Evolutionary conservation across 2,888 invertebrate species (phyloP).

Genomic region (Amphipoea oculea): DNA sequence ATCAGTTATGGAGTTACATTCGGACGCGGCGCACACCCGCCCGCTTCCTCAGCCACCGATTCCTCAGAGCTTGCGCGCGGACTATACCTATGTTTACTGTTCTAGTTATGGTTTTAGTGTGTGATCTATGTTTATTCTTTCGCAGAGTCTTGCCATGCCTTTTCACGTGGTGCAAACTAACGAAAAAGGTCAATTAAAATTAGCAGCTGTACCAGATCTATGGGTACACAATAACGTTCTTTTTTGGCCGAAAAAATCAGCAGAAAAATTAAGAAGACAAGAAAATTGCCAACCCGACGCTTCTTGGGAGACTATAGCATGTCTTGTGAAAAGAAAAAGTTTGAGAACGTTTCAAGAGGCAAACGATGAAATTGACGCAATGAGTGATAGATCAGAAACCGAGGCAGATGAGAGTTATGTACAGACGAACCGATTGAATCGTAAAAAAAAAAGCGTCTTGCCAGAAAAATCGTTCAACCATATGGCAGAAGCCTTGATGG

Average conservation of each 20-base stretch:
- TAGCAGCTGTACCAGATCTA: too few species aligned
- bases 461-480: constrained; percentile 7
- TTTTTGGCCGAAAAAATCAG: constrained; percentile 31
- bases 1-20: too few species aligned
- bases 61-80: too few species aligned
- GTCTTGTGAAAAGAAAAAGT: constrained; percentile 18
- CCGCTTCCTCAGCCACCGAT: too few species aligned
- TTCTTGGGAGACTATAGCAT: too few species aligned
- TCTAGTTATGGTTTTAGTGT: too few species aligned
- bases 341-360: constrained; percentile 28
- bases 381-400: constrained; percentile 24
- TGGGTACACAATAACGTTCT: constrained; percentile 9
- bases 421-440: constrained; percentile 5
- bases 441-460: constrained; percentile 4
- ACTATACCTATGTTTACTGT: too few species aligned
- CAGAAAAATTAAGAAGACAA: constrained; percentile 16
- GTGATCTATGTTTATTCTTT: too few species aligned
- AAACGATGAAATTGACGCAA: constrained; percentile 30
- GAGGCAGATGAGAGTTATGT: constrained; percentile 8
- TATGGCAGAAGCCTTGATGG: neutral
- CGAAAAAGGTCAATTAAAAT: too few species aligned
- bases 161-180: too few species aligned
- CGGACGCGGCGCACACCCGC: too few species aligned
- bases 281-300: constrained; percentile 29
- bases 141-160: too few species aligned